These are phyloP conservation scores for Nesoenas mayeri DNA, from an alignment of 2,113 vertebrate species.

Conservation along the genomic window DNA sequence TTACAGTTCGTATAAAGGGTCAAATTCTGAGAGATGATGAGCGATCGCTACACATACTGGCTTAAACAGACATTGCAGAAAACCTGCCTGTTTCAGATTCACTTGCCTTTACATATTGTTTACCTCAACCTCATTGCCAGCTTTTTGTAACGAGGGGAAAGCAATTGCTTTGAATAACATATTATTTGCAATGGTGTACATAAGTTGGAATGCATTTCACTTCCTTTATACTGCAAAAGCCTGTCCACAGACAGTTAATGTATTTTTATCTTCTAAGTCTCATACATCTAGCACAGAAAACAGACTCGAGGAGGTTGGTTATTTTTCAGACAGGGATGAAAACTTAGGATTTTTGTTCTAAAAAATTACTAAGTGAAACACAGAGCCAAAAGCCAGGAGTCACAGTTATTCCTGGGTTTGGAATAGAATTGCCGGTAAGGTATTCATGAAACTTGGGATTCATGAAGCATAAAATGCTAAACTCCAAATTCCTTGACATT, in stretches of 20 bases:
- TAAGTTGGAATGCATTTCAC: conserved; percentile 6
- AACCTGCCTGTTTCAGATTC: neutral
- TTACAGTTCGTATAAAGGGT: neutral
- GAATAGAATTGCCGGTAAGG: neutral
- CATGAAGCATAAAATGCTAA: neutral
- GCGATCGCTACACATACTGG: neutral
- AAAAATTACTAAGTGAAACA: neutral
- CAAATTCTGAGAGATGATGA: neutral
- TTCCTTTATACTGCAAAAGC: neutral
- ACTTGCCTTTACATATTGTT: neutral
- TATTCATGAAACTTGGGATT: neutral
- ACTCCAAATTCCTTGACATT: neutral
- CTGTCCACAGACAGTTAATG: neutral
- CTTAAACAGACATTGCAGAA: neutral
- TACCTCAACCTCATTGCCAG: neutral
- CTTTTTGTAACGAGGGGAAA: conserved; percentile 1
- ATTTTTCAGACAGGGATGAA: neutral
- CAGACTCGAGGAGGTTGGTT: neutral
- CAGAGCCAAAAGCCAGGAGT: neutral
- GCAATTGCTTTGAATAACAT: conserved; percentile 12
- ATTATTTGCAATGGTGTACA: conserved; percentile 17
- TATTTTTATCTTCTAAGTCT: conserved; percentile 32
- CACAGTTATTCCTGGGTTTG: neutral
- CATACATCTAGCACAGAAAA: neutral
- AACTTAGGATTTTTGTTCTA: neutral